Evolutionary conservation across 2,113 vertebrate genomes (phyloP).

Genomic region (Menura novaehollandiae): DNA sequence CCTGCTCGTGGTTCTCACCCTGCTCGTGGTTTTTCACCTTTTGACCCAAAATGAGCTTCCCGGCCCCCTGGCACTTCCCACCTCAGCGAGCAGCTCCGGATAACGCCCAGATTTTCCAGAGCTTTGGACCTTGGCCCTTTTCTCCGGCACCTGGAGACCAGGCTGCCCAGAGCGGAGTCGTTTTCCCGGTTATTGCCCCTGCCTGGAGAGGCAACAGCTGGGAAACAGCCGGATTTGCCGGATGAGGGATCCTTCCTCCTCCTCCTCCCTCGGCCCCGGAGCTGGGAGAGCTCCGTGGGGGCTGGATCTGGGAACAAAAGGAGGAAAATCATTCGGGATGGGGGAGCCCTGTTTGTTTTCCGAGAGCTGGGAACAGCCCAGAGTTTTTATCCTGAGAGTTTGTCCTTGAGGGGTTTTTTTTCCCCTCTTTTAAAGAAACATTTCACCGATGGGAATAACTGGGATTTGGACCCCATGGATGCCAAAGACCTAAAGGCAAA

Average conservation of each 20-base stretch:
- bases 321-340: not conserved
- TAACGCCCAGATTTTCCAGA: not conserved
- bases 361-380: not conserved
- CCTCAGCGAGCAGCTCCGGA: accelerated
- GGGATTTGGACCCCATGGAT: not conserved
- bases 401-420: not conserved
- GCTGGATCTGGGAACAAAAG: not conserved
- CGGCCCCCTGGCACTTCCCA: accelerated
- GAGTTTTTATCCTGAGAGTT: not conserved
- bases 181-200: not conserved
- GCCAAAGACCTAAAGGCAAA: not conserved
- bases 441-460: accelerated
- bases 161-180: not conserved
- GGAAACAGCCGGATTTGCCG: not conserved
- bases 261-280: not conserved
- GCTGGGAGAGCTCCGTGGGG: not conserved
- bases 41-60: not conserved
- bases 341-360: not conserved
- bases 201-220: not conserved
- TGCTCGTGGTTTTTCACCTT: not conserved
- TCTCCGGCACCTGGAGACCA: not conserved
- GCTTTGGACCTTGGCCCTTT: not conserved
- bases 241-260: not conserved
- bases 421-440: not conserved
- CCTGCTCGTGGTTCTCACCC: not conserved